Evolutionary conservation across 1,140 invertebrate genomes (phyloP).

Genomic region (Tetranychus cinnabarinus): DNA sequence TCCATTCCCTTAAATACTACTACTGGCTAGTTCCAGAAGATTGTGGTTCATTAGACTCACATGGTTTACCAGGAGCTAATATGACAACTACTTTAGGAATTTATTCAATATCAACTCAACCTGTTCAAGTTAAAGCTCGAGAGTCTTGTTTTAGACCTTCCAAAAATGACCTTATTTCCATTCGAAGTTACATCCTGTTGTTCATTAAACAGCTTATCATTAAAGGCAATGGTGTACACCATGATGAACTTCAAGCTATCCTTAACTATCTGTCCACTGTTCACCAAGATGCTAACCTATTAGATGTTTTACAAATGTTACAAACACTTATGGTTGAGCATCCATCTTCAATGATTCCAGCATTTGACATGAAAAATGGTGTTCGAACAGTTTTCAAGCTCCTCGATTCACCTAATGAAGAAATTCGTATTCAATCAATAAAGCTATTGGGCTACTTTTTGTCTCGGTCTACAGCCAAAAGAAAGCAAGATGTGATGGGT

Average conservation of each 20-base stretch:
- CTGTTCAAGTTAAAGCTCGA: background rate
- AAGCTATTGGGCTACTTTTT: constrained; percentile 55
- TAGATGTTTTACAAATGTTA: constrained; percentile 88
- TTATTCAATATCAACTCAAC: background rate
- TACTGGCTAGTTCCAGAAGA: constrained; percentile 60
- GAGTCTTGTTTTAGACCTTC: constrained; percentile 34
- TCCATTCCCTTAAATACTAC: constrained; percentile 95
- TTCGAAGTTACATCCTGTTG: constrained; percentile 77
- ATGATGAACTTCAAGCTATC: constrained; percentile 71
- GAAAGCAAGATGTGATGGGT: constrained; percentile 95
- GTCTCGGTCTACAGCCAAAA: constrained; percentile 34
- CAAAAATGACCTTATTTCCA: constrained; percentile 75
- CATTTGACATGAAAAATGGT: constrained; percentile 90
- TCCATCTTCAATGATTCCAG: constrained; percentile 91
- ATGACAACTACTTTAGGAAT: background rate
- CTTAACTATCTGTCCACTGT: constrained; percentile 92
- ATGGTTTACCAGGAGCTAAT: background rate
- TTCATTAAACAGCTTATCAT: constrained; percentile 90
- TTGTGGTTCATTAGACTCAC: background rate
- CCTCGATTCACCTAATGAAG: constrained; percentile 73
- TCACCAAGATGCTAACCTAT: constrained; percentile 91
- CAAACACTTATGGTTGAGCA: constrained; percentile 93
- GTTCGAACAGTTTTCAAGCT: constrained; percentile 90
- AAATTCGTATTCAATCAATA: constrained; percentile 78
- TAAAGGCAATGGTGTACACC: constrained; percentile 86